Percentiles rank a stretch among this genome's conserved stretches.
These are phyloP conservation scores for Luperina testacea DNA, from an alignment of 2,888 invertebrate genomes.

Conservation along the genomic window DNA sequence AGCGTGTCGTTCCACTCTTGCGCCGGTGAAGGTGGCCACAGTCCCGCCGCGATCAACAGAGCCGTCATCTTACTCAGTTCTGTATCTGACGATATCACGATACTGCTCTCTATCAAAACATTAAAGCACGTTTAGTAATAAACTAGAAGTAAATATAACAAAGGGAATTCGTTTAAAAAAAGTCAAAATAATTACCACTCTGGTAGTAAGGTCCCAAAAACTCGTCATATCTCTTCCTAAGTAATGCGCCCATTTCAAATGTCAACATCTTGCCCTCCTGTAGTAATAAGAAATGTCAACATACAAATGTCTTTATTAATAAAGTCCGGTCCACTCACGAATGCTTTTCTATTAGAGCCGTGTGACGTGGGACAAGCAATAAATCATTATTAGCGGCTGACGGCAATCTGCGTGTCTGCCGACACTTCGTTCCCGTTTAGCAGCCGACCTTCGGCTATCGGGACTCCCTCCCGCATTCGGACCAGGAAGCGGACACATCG, in stretches of 20 bases:
- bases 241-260: constrained; percentile 89
- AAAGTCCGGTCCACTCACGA: constrained; percentile 47
- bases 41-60: constrained; percentile 92
- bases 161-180: neutral
- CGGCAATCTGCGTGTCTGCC: constrained; percentile 78
- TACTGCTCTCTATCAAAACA: constrained; percentile 74
- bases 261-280: constrained; percentile 90
- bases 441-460: constrained; percentile 81
- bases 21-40: constrained; percentile 91
- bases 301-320: constrained; percentile 30
- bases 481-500: constrained; percentile 83
- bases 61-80: constrained; percentile 94
- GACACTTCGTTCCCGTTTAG: constrained; percentile 84
- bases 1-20: constrained; percentile 89
- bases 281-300: constrained; percentile 64
- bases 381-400: constrained; percentile 87
- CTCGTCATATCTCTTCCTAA: constrained; percentile 87
- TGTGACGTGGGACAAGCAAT: constrained; percentile 77
- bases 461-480: constrained; percentile 76
- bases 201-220: constrained; percentile 87
- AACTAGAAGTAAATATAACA: neutral
- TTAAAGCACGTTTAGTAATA: neutral
- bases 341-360: constrained; percentile 68
- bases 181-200: constrained; percentile 73
- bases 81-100: constrained; percentile 92